A percentile compares a stretch with the other conserved stretches of the same genome.
Evolutionary conservation across 2,888 invertebrate genomes (phyloP).

Genomic region (Sphinx pinastri): DNA sequence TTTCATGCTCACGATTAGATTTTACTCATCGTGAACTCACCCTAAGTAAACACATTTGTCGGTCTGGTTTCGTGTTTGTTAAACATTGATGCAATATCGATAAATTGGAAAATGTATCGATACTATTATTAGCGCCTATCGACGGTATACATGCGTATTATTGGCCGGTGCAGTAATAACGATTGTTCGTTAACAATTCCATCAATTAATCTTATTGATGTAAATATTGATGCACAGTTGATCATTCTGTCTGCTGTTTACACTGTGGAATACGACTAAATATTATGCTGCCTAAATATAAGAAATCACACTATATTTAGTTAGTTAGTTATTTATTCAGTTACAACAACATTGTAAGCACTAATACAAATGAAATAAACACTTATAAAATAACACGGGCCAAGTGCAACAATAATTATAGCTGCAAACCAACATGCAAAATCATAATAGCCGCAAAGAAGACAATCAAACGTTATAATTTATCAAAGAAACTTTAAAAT

Average conservation of each 20-base stretch:
- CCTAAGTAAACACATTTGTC: not conserved
- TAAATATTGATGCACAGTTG: not conserved
- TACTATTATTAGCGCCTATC: not conserved
- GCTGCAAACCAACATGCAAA: too few species aligned
- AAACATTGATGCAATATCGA: not conserved
- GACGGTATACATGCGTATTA: not conserved
- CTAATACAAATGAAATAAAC: too few species aligned
- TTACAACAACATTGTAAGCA: too few species aligned
- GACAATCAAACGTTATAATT: too few species aligned
- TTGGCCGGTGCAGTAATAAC: not conserved
- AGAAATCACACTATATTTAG: too few species aligned
- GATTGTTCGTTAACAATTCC: not conserved
- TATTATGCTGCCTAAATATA: too few species aligned
- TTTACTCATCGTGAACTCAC: constrained; percentile 6
- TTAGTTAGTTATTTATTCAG: too few species aligned
- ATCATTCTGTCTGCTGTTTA: not conserved
- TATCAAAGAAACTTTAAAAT: too few species aligned
- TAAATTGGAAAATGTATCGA: not conserved
- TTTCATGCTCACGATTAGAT: not conserved
- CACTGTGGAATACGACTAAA: too few species aligned
- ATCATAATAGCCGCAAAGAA: too few species aligned
- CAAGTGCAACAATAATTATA: too few species aligned
- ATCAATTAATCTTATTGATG: not conserved
- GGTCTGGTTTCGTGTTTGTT: not conserved
- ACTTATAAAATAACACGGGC: too few species aligned